Percentiles rank a stretch among this genome's conserved stretches.
These are phyloP conservation scores for Sphecodes monilicornis DNA, from an alignment of 2,888 invertebrate genomes.

Conservation along the genomic window DNA sequence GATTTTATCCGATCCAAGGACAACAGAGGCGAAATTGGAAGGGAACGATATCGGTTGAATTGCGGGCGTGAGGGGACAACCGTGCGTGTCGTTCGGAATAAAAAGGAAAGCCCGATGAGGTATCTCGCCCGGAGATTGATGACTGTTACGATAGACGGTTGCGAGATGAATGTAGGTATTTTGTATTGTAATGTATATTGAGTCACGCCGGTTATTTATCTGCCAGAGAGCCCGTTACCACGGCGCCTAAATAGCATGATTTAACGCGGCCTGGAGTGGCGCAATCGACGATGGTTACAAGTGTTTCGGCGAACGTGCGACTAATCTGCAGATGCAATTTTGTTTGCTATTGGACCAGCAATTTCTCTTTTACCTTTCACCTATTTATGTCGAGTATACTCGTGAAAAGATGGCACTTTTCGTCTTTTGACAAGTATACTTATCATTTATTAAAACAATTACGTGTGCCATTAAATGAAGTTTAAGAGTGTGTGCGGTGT, in stretches of 20 bases:
- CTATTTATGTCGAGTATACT: too few relatives aligned
- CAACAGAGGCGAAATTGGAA: conserved; percentile 51
- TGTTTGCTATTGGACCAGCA: background rate
- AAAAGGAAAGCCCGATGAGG: conserved; percentile 31
- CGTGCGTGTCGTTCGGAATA: conserved; percentile 32
- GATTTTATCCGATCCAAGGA: conserved; percentile 57
- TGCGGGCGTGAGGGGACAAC: background rate
- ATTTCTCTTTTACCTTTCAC: background rate
- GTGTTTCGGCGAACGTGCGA: background rate
- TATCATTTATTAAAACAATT: too few relatives aligned
- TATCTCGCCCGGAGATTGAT: conserved; percentile 45
- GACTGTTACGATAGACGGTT: conserved; percentile 41
- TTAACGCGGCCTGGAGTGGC: conserved; percentile 19
- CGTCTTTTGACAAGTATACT: too few relatives aligned
- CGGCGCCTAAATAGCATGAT: conserved; percentile 28
- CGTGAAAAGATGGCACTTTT: too few relatives aligned
- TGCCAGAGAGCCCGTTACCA: conserved; percentile 16
- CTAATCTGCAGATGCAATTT: background rate
- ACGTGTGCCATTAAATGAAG: too few relatives aligned
- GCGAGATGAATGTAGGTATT: conserved; percentile 44
- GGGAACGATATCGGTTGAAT: conserved; percentile 41
- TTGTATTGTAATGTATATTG: conserved; percentile 53
- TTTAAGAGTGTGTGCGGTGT: too few relatives aligned
- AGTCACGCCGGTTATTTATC: conserved; percentile 39
- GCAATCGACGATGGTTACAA: background rate